Percentiles rank a stretch among this genome's conserved stretches.
These are phyloP conservation scores for Enteromius afrohamiltoni DNA, from an alignment of 2,797 vertebrate species.

Conservation along the genomic window DNA sequence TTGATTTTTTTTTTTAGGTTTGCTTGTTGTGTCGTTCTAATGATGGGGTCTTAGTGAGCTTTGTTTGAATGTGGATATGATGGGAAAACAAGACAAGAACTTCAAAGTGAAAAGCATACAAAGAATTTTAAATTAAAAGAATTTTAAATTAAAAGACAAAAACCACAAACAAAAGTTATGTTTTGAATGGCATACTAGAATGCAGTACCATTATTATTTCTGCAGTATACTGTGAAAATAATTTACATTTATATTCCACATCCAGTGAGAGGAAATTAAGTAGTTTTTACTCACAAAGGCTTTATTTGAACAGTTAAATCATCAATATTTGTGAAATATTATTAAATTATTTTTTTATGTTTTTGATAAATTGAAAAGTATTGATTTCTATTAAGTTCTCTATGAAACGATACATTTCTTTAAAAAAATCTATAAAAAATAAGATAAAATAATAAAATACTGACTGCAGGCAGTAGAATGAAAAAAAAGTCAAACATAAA, in stretches of 20 bases:
- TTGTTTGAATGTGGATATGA: neutral
- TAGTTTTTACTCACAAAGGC: neutral
- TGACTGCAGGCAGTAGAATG: neutral
- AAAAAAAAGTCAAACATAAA: neutral
- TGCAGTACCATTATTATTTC: neutral
- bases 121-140: conserved; percentile 5
- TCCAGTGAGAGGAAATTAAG: too few relatives aligned
- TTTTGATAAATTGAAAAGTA: neutral
- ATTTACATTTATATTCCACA: neutral
- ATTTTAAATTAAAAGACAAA: conserved; percentile 6
- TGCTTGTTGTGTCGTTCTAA: neutral
- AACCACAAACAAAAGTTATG: neutral
- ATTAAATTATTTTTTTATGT: neutral
- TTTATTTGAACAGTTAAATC: neutral
- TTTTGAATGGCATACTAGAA: neutral
- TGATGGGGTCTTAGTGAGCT: neutral
- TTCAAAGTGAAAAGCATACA: neutral
- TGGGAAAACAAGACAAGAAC: neutral
- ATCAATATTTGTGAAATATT: neutral
- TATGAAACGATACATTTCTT: neutral
- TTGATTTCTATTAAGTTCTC: neutral
- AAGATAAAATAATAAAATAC: neutral
- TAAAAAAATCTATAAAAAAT: neutral
- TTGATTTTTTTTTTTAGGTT: neutral
- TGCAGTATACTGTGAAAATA: neutral